phyloP scores from a whole-genome alignment of 2,888 invertebrate species.

The Agapostemon virescens region DNA sequence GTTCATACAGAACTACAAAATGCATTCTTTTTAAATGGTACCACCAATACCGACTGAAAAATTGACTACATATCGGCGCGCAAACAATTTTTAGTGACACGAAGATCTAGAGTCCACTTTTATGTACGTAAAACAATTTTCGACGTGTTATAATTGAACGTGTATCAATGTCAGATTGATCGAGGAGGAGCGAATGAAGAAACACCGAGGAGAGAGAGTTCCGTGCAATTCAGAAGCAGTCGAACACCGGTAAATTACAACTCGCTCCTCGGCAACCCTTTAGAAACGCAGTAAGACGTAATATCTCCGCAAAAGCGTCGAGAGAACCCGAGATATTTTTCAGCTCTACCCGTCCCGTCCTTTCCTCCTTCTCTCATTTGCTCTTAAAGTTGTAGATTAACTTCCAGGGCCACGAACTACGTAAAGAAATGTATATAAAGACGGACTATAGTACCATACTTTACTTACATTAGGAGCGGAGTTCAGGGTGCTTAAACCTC shows the following conservation, averaged over 20 bases:
- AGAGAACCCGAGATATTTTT: slow-evolving; percentile 34
- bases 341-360: slow-evolving; percentile 14
- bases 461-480: slow-evolving; percentile 38
- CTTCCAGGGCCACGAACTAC: slow-evolving; percentile 41
- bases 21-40: too few species aligned
- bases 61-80: too few species aligned
- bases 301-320: slow-evolving; percentile 13
- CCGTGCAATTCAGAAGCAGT: slow-evolving; percentile 14
- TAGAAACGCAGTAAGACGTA: slow-evolving; percentile 16
- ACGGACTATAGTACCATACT: slow-evolving; percentile 36
- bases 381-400: slow-evolving; percentile 46
- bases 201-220: background rate
- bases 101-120: too few species aligned
- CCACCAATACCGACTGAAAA: too few species aligned
- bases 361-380: slow-evolving; percentile 38
- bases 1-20: too few species aligned
- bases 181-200: background rate
- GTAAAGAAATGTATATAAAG: slow-evolving; percentile 37
- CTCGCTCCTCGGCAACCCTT: background rate
- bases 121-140: too few species aligned
- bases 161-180: slow-evolving; percentile 1
- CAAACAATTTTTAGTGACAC: too few species aligned
- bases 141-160: background rate
- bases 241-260: slow-evolving; percentile 28
- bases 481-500: slow-evolving; percentile 47